These are phyloP conservation scores for Lepidochrysops patricia DNA, from an alignment of 2,888 invertebrate species.

Conservation along the genomic window DNA sequence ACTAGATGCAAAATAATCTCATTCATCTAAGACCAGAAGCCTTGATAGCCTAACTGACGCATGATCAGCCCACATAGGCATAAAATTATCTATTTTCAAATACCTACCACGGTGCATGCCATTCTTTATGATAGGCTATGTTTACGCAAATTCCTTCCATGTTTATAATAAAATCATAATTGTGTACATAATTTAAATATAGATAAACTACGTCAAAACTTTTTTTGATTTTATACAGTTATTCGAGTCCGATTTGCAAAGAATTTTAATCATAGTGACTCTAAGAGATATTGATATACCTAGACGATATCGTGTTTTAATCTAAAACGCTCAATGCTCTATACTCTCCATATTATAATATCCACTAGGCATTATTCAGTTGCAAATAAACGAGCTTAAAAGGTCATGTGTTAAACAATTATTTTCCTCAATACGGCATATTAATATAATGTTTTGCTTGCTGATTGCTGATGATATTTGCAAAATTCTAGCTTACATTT, in stretches of 20 bases:
- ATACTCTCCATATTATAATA: no score
- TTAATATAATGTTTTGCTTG: no score
- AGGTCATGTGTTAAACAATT: neutral
- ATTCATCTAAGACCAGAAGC: neutral
- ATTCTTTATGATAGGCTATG: slow-evolving; percentile 12
- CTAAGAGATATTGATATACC: no score
- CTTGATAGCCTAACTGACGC: neutral
- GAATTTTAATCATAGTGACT: no score
- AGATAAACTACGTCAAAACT: neutral
- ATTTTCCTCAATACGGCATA: neutral
- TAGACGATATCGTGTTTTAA: no score
- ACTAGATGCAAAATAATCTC: no score
- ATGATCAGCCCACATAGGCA: slow-evolving; percentile 2
- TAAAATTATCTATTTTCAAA: neutral
- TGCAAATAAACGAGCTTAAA: neutral
- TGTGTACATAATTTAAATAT: neutral
- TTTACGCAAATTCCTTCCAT: slow-evolving; percentile 10
- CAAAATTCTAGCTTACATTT: no score
- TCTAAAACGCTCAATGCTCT: no score
- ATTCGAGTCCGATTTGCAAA: neutral
- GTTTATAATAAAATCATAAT: slow-evolving; percentile 7
- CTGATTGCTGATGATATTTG: no score
- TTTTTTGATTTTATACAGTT: neutral
- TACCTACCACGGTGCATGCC: neutral
- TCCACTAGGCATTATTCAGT: no score